Base-by-base conservation (phyloP, 2,113 vertebrate species). In the Peromyscus californicus region DNA sequence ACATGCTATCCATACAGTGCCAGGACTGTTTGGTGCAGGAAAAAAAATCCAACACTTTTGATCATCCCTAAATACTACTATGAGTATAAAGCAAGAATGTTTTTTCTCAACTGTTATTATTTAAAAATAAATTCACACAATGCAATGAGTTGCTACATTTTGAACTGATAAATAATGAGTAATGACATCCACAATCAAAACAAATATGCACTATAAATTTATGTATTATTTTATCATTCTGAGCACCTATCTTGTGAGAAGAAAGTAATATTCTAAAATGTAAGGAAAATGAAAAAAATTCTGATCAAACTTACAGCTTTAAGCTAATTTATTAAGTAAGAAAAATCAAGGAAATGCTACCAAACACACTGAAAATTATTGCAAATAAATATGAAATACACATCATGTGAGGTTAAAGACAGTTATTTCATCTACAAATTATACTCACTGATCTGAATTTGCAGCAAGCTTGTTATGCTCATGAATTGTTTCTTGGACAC, bases 401-500 rank as follows among this genome's bases (percentile, higher is more conserved):
- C 5, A 70, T 17, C 89, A 85, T 24, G 80, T 12, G 48, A 91
- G 61, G 86, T 16, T 39, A 19, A 93, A 90, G 33, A 78, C 36
- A 59, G 72, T 24, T 59, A 86, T 54, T 89, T 80, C n/a, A 59
- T 12, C 79, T 88, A 61, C 63, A 33, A 57, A 31, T 86, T 22
- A 91, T 97, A 99, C 99, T 98, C 96, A 99, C 99, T 99, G 99
- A 98, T 99, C 99, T 9, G 99, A 99, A 92, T 99, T 99, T 54
- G 99, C 99, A 69, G 99, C 99, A 98, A 99, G 98, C 63, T 99
- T 99, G 98, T 99, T 99, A 86, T 99, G 99, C 7, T 99, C 99
- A 59, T 99, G 99, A 97, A 99, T 99, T 5, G 99, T 99, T 98
- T 99, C 99, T 79, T 99, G 99, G 90, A 99, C 99, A 98, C 99